Evolutionary conservation across 1,140 invertebrate species (phyloP), one percentile per base, ranked within the genome.

Genomic region (Monochamus saltuarius): DNA sequence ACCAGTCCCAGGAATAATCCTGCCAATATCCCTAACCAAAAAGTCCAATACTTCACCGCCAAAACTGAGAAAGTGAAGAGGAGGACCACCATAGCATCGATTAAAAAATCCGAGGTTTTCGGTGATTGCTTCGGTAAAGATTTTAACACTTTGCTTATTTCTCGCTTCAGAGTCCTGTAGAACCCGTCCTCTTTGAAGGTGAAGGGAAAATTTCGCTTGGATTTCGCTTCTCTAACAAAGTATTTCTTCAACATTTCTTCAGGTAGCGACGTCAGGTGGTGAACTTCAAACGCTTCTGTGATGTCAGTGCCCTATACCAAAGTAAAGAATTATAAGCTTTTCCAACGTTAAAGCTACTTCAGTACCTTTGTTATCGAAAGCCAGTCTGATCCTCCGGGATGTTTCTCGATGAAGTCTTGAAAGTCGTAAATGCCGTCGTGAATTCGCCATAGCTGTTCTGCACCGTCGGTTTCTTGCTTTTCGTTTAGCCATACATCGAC

Each of bases 371-470:
- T 66, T 16, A 70, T 55, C 51, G 79, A 70, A 10, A 92, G 72
- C 89, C 90, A 93, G 69, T 89, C 85, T 8, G 77, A 49, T n/a
- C 91, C 91, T 35, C 91, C 91, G 14, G 91, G 91, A 80, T 94
- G 91, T 17, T 73, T 83, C 1, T 81, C 61, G 0, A 86, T 75
- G 68, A 90, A 94, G 13, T 77, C 75, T 7, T 76, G 80, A 6
- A 94, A 77, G 74, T 94, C 86, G 69, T 93, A 94, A 2, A 94
- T 78, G 37, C 78, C 78, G 75, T 92, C 82, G 59, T 85, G 81
- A n/a, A 93, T 81, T 52, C 91, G 79, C 91, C 91, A 94, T 1
- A 91, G 75, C 4, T 83, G 84, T 73, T 89, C 87, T 0, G 89
- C 87, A 10, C 84, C 84, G 69, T 92, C 89, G 10, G 37, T 57